Conservation (phyloP, 2,888 invertebrate genomes). For the Allophyes oxyacanthae region DNA sequence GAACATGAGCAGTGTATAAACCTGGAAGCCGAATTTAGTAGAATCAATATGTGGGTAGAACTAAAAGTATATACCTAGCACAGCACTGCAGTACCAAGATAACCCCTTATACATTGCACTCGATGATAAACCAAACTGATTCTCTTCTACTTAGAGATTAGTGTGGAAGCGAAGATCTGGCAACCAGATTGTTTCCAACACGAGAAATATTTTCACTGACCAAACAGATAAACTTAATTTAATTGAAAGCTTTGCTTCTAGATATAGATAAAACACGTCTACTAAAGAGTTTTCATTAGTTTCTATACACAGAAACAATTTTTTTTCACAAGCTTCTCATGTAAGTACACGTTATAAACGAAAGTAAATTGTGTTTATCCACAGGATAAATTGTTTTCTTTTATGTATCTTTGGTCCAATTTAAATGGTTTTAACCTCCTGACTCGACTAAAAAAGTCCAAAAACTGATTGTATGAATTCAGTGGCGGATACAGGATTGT, state of each 20-base stretch:
- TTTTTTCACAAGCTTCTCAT: neutral
- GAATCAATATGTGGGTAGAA: no score
- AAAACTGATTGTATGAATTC: no score
- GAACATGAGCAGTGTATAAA: no score
- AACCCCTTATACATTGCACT: no score
- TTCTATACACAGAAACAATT: neutral
- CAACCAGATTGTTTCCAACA: constrained; percentile 4
- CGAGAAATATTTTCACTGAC: constrained; percentile 24
- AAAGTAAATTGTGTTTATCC: constrained; percentile 2
- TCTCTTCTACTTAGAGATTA: constrained; percentile 7
- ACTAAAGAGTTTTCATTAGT: neutral
- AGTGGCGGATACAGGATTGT: no score
- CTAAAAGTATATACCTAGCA: no score
- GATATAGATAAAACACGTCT: constrained; percentile 40
- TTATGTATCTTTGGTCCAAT: no score
- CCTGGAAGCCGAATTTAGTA: no score
- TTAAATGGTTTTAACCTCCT: no score
- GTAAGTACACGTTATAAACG: neutral
- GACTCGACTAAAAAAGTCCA: no score
- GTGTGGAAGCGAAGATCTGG: neutral
- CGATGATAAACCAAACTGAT: neutral
- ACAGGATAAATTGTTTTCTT: no score
- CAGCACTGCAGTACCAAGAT: no score
- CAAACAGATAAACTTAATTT: constrained; percentile 36
- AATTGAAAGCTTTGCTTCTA: constrained; percentile 12